A percentile compares a stretch with the other conserved stretches of the same genome.
phyloP scores from a whole-genome alignment of 2,888 invertebrate species.

The Saturnia pavonia region DNA sequence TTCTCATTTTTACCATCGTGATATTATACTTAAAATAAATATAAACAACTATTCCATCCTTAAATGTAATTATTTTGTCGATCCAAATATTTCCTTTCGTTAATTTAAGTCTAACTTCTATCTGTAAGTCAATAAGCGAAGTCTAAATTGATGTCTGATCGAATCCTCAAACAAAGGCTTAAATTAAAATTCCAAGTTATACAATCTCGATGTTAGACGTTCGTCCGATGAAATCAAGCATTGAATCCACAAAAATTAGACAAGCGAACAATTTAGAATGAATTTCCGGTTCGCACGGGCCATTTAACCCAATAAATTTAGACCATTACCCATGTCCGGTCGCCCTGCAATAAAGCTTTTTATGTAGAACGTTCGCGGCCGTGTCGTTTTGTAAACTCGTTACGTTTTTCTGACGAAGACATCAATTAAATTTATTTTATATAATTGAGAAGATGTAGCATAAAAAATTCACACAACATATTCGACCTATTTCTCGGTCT shows the following conservation, averaged over 20 bases:
- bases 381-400: slow-evolving; percentile 69
- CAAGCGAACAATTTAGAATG: slow-evolving; percentile 69
- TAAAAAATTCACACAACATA: slow-evolving; percentile 3
- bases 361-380: slow-evolving; percentile 56
- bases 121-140: slow-evolving; percentile 16
- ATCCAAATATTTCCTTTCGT: not conserved
- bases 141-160: slow-evolving; percentile 31
- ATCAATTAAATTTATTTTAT: slow-evolving; percentile 67
- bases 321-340: slow-evolving; percentile 75
- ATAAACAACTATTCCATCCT: not conserved
- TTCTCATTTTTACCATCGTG: too few species aligned
- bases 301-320: slow-evolving; percentile 79
- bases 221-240: slow-evolving; percentile 60
- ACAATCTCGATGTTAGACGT: slow-evolving; percentile 43
- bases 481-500: not conserved
- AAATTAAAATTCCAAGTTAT: slow-evolving; percentile 38
- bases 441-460: slow-evolving; percentile 52
- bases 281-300: slow-evolving; percentile 66
- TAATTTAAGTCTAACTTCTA: slow-evolving; percentile 2
- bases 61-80: not conserved
- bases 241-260: slow-evolving; percentile 74
- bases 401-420: slow-evolving; percentile 66
- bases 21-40: not conserved
- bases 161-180: slow-evolving; percentile 38
- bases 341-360: slow-evolving; percentile 66